These are phyloP conservation scores for Diadegma fenestrale DNA, from an alignment of 2,888 invertebrate genomes.

Conservation along the genomic window DNA sequence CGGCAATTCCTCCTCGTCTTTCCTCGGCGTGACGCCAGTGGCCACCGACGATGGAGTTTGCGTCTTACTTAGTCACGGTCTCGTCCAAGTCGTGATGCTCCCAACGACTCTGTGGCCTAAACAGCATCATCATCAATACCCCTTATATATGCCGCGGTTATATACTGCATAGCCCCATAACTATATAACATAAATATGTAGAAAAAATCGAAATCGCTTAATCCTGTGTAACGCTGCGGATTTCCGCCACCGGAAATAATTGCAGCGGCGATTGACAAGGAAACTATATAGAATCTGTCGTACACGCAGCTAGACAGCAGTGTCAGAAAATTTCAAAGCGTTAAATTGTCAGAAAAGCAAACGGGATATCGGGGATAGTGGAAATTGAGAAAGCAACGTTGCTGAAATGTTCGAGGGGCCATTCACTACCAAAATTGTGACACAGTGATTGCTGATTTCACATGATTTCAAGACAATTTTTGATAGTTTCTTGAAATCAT, in stretches of 20 bases:
- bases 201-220: neutral
- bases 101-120: conserved; percentile 19
- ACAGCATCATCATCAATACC: conserved; percentile 38
- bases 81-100: conserved; percentile 39
- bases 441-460: too few relatives aligned
- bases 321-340: neutral
- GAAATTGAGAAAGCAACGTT: neutral
- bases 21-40: conserved; percentile 38
- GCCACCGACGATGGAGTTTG: conserved; percentile 62
- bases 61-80: conserved; percentile 65
- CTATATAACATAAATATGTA: neutral
- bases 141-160: neutral
- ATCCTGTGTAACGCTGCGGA: neutral
- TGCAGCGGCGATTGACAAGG: neutral
- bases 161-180: neutral
- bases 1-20: conserved; percentile 42
- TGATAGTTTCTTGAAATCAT: too few relatives aligned
- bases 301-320: neutral
- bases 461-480: too few relatives aligned
- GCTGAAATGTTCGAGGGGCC: neutral
- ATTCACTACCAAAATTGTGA: too few relatives aligned
- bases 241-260: neutral
- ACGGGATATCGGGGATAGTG: neutral
- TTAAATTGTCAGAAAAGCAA: neutral
- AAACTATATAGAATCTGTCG: neutral